These are phyloP conservation scores for Apotomis capreana DNA, from an alignment of 2,888 invertebrate genomes.

Conservation along the genomic window DNA sequence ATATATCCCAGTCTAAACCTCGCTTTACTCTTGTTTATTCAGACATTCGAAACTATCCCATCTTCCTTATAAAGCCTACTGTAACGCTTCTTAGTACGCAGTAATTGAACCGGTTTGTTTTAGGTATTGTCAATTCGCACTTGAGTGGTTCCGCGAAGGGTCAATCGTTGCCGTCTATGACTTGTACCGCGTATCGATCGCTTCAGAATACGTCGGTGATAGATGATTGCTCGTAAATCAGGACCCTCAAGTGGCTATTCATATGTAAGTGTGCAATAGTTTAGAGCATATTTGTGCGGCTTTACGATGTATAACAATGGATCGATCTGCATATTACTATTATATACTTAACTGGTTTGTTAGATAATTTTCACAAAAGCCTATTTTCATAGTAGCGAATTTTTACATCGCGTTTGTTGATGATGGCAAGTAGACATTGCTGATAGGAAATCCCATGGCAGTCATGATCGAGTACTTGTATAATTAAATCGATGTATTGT, in stretches of 20 bases:
- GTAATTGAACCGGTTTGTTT: slow-evolving; percentile 6
- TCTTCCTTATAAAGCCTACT: slow-evolving; percentile 9
- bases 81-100: neutral
- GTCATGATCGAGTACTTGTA: neutral
- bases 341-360: too few species aligned
- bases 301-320: neutral
- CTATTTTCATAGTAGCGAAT: too few species aligned
- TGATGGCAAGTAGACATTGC: too few species aligned
- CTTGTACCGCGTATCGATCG: slow-evolving; percentile 21
- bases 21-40: neutral
- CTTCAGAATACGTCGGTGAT: slow-evolving; percentile 6
- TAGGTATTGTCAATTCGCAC: slow-evolving; percentile 14
- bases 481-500: neutral
- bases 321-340: neutral
- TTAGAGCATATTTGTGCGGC: neutral
- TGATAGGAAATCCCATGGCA: too few species aligned
- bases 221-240: slow-evolving; percentile 19
- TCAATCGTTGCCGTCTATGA: slow-evolving; percentile 3
- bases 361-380: too few species aligned
- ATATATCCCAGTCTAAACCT: too few species aligned
- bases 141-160: slow-evolving; percentile 20
- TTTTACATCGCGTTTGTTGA: too few species aligned
- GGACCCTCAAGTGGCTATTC: neutral
- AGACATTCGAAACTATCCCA: neutral
- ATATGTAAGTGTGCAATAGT: neutral